Conservation (phyloP, 1,140 invertebrate genomes). For the Sarcophaga peregrina region DNA sequence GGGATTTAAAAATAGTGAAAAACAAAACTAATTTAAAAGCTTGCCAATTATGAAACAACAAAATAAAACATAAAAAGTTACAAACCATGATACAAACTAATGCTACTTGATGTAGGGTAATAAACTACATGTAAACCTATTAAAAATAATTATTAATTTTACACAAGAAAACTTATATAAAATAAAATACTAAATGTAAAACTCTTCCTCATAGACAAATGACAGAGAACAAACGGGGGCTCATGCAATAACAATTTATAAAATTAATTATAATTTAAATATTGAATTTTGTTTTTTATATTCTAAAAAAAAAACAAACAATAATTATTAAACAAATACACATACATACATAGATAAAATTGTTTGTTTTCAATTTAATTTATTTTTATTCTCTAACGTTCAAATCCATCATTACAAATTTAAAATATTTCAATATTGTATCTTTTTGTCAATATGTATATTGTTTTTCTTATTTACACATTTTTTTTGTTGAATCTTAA, state of each 20-base stretch:
- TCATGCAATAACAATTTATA: not conserved
- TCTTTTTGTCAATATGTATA: not conserved
- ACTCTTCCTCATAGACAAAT: not conserved
- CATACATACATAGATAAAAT: not conserved
- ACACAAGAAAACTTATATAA: conserved; percentile 2
- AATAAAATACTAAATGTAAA: not conserved
- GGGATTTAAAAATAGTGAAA: not conserved
- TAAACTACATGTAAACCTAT: not conserved
- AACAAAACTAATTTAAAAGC: not conserved
- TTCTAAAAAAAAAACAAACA: too few relatives aligned
- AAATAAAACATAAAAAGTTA: not conserved
- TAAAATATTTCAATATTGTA: not conserved
- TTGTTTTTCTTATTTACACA: not conserved
- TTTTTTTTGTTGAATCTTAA: not conserved
- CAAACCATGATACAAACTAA: not conserved
- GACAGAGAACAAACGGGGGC: not conserved
- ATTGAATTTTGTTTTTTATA: too few relatives aligned
- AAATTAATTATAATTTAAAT: too few relatives aligned
- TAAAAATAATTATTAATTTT: not conserved
- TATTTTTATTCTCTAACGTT: not conserved
- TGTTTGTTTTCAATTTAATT: not conserved
- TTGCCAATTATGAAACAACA: conserved; percentile 15
- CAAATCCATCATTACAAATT: not conserved
- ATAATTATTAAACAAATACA: too few relatives aligned
- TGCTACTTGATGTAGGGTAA: not conserved